Conservation (phyloP, 2,797 vertebrate genomes). For the Catharus ustulatus region DNA sequence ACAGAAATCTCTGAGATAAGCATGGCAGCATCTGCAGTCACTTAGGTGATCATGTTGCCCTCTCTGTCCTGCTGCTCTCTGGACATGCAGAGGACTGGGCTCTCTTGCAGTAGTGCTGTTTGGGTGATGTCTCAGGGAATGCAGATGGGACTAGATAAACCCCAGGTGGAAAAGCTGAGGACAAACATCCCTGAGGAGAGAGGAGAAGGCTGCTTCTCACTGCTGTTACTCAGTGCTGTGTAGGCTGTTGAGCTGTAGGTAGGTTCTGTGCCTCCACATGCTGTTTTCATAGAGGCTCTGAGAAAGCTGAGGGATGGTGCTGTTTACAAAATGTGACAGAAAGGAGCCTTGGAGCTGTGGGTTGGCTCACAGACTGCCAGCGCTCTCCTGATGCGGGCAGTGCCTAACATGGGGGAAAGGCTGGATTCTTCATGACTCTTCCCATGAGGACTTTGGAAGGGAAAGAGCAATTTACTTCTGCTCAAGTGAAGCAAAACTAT, state of each 20-base stretch:
- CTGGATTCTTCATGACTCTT: neutral
- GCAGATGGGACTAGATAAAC: neutral
- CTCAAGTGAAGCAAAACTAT: neutral
- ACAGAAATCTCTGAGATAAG: neutral
- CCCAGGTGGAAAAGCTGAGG: neutral
- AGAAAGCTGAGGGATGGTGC: conserved; percentile 36
- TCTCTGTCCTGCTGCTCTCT: neutral
- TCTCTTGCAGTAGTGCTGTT: neutral
- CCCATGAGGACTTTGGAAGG: neutral
- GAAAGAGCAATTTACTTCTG: neutral
- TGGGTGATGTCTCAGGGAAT: neutral
- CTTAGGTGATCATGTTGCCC: neutral
- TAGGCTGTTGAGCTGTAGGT: conserved; percentile 42
- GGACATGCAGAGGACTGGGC: accelerated
- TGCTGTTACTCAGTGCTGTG: conserved; percentile 26
- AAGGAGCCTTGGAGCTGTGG: conserved; percentile 31
- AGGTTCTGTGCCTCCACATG: conserved; percentile 29
- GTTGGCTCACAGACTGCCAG: conserved; percentile 35
- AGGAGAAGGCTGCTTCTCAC: neutral
- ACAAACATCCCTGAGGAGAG: neutral
- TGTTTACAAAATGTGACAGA: conserved; percentile 22
- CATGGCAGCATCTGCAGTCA: accelerated
- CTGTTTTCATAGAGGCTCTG: conserved; percentile 37
- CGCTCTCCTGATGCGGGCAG: neutral
- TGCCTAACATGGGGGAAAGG: neutral